A percentile compares a stretch with the other conserved stretches of the same genome.
Evolutionary conservation across 2,113 vertebrate genomes (phyloP).

Genomic region (Cricetomys ansorgei): DNA sequence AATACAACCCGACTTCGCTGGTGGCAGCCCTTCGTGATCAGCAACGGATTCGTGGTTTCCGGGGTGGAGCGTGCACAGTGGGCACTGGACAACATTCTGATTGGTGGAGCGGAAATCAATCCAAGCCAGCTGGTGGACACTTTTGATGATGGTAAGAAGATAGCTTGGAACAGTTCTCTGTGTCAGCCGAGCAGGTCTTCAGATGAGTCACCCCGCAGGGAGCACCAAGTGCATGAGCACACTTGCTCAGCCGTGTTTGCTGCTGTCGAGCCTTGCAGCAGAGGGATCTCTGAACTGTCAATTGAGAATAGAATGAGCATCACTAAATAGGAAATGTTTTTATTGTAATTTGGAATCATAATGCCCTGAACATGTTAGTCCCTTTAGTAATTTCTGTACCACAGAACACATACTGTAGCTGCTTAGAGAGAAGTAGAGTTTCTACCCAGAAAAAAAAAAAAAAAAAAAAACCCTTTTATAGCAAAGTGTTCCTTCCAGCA

Average conservation of each 20-base stretch:
- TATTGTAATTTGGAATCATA: conserved; percentile 44
- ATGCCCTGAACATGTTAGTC: not conserved
- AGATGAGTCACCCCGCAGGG: not conserved
- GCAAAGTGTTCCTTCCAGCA: not conserved
- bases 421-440: conserved; percentile 26
- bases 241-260: not conserved
- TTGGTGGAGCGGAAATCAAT: conserved; percentile 98
- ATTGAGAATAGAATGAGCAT: conserved; percentile 24
- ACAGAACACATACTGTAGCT: not conserved
- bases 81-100: conserved; percentile 98
- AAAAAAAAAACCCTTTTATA: not conserved
- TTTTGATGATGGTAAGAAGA: conserved; percentile 94
- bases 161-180: not conserved
- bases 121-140: conserved; percentile 96
- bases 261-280: not conserved
- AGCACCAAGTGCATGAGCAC: not conserved
- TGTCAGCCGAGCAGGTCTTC: not conserved
- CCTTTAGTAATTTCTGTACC: conserved; percentile 26
- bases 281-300: conserved; percentile 48
- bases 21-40: conserved; percentile 97
- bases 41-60: conserved; percentile 90
- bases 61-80: conserved; percentile 96
- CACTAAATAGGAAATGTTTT: conserved; percentile 2
- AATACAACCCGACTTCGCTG: conserved; percentile 97
- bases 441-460: not conserved